Base-by-base conservation (phyloP, 2,888 invertebrate genomes). In the Cybosia mesomella region DNA sequence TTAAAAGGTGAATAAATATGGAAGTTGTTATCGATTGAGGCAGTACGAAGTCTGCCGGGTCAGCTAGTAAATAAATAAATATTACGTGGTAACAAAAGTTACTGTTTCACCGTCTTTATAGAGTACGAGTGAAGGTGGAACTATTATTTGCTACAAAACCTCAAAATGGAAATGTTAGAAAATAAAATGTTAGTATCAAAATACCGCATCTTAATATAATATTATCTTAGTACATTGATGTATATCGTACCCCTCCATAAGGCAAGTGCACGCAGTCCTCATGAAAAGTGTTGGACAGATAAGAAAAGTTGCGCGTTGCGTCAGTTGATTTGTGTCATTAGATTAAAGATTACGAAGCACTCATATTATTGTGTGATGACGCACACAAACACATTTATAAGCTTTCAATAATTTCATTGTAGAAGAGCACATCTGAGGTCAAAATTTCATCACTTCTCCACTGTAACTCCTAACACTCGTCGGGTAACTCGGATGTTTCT, bases 221-320 rank as follows among this genome's bases (percentile, higher is more conserved):
- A 61, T 21, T 21, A 5, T 54, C 10, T 64, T 79, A 43, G 21
- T 67, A 65, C 63, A 68, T 75, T 68, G 43, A 11, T 59, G 68
- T 67, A 66, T n/a, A 58, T 61, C 75, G 69, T 58, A 32, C 71
- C 82, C 81, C 76, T 67, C 74, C 72, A 77, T 83, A 83, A 83
- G 79, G 83, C 83, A 84, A 90, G 89, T 87, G 87, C 82, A 87
- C 78, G n/a, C n/a, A 80, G 87, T 89, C 85, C 89, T 91, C 90
- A 91, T 90, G 89, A 91, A 86, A 86, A 91, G 88, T 87, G 86
- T 89, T 87, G 76, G 70, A 67, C 68, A 90, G 93, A 93, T 93
- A 93, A 92, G 91, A 90, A 90, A 91, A 92, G 84, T 92, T 90
- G 85, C 73, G 69, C 85, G 83, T 83, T 78, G 86, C 87, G 87